phyloP scores from a whole-genome alignment of 2,797 vertebrate species.

The Falco naumanni region DNA sequence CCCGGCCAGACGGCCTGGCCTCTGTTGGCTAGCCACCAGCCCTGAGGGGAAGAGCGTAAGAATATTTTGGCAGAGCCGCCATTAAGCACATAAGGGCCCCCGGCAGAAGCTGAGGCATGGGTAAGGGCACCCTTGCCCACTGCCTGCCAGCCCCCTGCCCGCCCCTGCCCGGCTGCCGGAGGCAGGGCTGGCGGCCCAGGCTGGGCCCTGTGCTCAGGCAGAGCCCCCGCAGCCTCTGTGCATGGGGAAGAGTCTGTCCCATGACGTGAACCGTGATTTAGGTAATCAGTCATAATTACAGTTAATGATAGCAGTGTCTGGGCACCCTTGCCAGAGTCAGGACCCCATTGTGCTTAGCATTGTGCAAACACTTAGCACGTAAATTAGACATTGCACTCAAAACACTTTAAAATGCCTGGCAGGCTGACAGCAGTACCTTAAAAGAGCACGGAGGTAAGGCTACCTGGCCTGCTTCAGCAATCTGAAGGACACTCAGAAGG shows the following conservation, averaged over 20 bases:
- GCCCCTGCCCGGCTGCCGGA: fast-evolving
- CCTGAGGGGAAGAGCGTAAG: not conserved
- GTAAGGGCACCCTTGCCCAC: fast-evolving
- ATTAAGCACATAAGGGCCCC: not conserved
- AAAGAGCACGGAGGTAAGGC: not conserved
- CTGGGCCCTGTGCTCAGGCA: not conserved
- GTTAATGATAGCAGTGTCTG: slow-evolving; percentile 43
- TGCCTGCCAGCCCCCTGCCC: not conserved
- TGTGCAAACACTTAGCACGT: slow-evolving; percentile 35
- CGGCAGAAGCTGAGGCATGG: not conserved
- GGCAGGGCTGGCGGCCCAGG: not conserved
- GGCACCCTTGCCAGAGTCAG: slow-evolving; percentile 18
- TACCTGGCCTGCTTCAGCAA: not conserved
- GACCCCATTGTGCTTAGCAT: slow-evolving; percentile 5
- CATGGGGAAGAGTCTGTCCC: not conserved
- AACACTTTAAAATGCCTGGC: slow-evolving; percentile 6
- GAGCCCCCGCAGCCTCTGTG: not conserved
- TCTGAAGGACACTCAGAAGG: not conserved
- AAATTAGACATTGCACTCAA: slow-evolving; percentile 3
- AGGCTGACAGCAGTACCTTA: not conserved
- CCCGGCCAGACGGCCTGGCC: not conserved
- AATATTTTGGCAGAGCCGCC: not conserved
- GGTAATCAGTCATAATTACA: slow-evolving; percentile 30
- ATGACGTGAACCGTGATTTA: slow-evolving; percentile 43
- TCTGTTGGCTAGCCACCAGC: not conserved